Evolutionary conservation across 2,797 vertebrate species (phyloP).

Genomic region (Cuniculus paca): DNA sequence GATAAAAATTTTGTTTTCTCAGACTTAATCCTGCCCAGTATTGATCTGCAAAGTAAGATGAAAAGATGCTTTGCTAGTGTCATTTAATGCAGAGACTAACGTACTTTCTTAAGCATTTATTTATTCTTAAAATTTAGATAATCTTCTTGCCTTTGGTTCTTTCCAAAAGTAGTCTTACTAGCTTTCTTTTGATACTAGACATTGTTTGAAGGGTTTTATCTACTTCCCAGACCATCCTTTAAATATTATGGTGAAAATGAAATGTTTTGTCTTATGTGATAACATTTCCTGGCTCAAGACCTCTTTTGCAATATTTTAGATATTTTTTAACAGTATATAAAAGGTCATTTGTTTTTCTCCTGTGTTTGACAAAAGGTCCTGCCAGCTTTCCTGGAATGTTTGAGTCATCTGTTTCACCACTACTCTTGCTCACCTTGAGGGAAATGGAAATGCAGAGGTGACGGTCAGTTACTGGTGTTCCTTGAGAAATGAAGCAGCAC

Average conservation of each 20-base stretch:
- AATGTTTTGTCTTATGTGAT: slow-evolving; percentile 24
- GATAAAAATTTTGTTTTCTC: neutral
- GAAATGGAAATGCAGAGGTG: neutral
- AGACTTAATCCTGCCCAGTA: neutral
- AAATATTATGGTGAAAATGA: slow-evolving; percentile 20
- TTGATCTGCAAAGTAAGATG: slow-evolving; percentile 10
- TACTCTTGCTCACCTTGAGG: neutral
- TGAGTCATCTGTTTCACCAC: neutral
- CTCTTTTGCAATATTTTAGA: neutral
- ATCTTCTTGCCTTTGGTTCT: slow-evolving; percentile 45
- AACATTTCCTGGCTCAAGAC: neutral
- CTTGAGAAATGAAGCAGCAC: neutral
- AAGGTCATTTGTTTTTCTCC: neutral
- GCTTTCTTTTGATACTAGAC: neutral
- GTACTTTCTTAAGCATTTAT: neutral
- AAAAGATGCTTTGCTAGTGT: neutral
- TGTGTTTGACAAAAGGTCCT: neutral
- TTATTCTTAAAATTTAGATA: slow-evolving; percentile 41
- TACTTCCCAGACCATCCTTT: neutral
- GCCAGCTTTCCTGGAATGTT: neutral
- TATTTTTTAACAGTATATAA: neutral
- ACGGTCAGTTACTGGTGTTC: neutral
- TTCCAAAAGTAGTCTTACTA: neutral
- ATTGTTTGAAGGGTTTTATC: slow-evolving; percentile 9
- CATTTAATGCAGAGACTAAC: slow-evolving; percentile 22